These are phyloP conservation scores for Eulithis testata DNA, from an alignment of 2,888 invertebrate genomes.

Conservation along the genomic window DNA sequence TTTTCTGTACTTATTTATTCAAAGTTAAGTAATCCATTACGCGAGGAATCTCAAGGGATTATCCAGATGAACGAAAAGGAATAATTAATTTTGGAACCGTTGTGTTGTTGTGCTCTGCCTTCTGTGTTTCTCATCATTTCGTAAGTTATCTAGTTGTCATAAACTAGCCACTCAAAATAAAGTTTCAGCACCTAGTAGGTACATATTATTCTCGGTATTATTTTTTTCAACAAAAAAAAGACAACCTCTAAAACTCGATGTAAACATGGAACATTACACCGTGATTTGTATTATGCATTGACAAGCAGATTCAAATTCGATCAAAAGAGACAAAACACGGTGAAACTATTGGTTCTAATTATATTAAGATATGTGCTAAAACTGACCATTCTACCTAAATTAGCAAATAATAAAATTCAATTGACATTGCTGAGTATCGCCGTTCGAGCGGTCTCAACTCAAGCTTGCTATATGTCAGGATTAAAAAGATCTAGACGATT, in stretches of 20 bases:
- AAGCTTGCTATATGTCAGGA: conserved; percentile 42
- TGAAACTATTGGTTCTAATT: too few relatives aligned
- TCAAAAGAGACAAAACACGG: too few relatives aligned
- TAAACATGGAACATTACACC: too few relatives aligned
- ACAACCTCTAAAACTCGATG: too few relatives aligned
- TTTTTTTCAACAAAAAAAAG: too few relatives aligned
- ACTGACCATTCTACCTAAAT: too few relatives aligned
- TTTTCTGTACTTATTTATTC: too few relatives aligned
- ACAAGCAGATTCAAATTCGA: too few relatives aligned
- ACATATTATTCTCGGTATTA: too few relatives aligned
- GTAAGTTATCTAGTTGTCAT: background rate
- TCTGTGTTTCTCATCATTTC: background rate
- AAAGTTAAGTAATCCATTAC: background rate
- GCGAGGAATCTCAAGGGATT: background rate
- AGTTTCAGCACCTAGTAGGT: too few relatives aligned
- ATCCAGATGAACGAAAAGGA: conserved; percentile 6
- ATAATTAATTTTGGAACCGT: conserved; percentile 11
- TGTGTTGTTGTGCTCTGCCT: background rate
- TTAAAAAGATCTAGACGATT: conserved; percentile 42
- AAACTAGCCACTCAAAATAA: background rate
- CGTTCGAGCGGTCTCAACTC: background rate
- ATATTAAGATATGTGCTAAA: too few relatives aligned
- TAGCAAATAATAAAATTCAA: background rate
- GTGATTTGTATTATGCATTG: too few relatives aligned
- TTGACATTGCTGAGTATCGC: conserved; percentile 1